These are phyloP conservation scores for Nemoura dubitans DNA, from an alignment of 2,888 invertebrate genomes.

Conservation along the genomic window DNA sequence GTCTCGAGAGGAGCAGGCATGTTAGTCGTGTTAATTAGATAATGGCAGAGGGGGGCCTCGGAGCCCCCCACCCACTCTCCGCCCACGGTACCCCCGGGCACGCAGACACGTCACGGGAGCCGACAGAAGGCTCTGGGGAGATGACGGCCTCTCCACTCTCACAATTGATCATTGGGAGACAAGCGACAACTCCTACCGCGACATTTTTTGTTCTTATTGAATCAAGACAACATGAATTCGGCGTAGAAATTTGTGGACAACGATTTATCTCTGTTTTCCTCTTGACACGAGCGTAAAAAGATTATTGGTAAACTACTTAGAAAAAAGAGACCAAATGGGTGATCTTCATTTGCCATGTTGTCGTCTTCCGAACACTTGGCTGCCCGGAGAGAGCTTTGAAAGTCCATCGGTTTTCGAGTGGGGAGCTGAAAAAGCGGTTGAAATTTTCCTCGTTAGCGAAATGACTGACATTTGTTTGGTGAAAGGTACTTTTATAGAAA, in stretches of 20 bases:
- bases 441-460: background rate
- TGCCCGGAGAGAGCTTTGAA: background rate
- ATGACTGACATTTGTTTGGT: slow-evolving; percentile 3
- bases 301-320: background rate
- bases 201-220: background rate
- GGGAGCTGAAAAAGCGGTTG: background rate
- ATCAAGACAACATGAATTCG: slow-evolving; percentile 7
- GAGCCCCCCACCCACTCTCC: background rate
- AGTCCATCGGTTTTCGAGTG: background rate
- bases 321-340: background rate
- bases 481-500: background rate
- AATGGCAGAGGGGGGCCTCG: background rate
- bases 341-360: slow-evolving; percentile 7
- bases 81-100: background rate
- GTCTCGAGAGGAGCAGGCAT: background rate
- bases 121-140: slow-evolving; percentile 12
- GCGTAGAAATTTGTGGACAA: background rate
- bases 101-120: background rate
- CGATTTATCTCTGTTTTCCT: slow-evolving; percentile 7
- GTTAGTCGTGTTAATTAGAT: slow-evolving; percentile 12
- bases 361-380: background rate
- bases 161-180: background rate
- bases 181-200: slow-evolving; percentile 12
- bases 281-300: background rate
- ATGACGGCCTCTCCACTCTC: background rate